Percentiles rank a stretch among this genome's conserved stretches.
Evolutionary conservation across 2,888 invertebrate species (phyloP).

Genomic region (Drosophila yooni): DNA sequence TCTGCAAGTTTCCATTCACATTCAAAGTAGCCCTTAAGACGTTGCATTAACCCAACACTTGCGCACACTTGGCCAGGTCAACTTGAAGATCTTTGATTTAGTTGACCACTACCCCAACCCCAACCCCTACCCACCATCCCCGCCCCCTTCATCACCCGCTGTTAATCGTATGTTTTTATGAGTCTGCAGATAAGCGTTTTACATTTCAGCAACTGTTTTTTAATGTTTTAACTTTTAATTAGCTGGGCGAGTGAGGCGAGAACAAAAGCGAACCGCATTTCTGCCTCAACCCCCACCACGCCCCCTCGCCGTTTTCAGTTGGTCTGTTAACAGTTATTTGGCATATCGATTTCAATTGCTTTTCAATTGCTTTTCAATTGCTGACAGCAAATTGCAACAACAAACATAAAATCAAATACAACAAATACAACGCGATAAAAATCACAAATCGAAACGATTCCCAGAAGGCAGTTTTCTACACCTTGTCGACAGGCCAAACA

Average conservation of each 20-base stretch:
- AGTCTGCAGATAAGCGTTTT: slow-evolving; percentile 62
- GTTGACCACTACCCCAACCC: slow-evolving; percentile 11
- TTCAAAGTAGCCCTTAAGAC: slow-evolving; percentile 52
- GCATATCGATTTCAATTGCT: slow-evolving; percentile 58
- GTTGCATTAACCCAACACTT: slow-evolving; percentile 46
- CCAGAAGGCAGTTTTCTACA: slow-evolving; percentile 3
- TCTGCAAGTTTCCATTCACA: slow-evolving; percentile 44
- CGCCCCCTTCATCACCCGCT: background rate
- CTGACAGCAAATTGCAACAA: slow-evolving; percentile 56
- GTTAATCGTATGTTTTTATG: slow-evolving; percentile 51
- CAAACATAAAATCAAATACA: slow-evolving; percentile 55
- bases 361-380: slow-evolving; percentile 64
- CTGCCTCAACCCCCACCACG: background rate
- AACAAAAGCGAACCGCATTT: background rate
- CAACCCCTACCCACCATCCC: background rate
- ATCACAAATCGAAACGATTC: slow-evolving; percentile 55
- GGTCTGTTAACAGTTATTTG: slow-evolving; percentile 29
- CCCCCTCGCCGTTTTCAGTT: background rate
- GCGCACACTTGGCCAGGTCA: slow-evolving; percentile 34
- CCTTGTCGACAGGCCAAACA: slow-evolving; percentile 48
- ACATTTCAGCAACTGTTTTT: slow-evolving; percentile 30
- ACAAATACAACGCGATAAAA: slow-evolving; percentile 46
- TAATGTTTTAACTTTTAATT: slow-evolving; percentile 60
- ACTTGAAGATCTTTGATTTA: slow-evolving; percentile 31
- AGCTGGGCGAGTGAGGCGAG: slow-evolving; percentile 19